Conservation (phyloP, 2,797 vertebrate species). For the Neomorphus geoffroyi region DNA sequence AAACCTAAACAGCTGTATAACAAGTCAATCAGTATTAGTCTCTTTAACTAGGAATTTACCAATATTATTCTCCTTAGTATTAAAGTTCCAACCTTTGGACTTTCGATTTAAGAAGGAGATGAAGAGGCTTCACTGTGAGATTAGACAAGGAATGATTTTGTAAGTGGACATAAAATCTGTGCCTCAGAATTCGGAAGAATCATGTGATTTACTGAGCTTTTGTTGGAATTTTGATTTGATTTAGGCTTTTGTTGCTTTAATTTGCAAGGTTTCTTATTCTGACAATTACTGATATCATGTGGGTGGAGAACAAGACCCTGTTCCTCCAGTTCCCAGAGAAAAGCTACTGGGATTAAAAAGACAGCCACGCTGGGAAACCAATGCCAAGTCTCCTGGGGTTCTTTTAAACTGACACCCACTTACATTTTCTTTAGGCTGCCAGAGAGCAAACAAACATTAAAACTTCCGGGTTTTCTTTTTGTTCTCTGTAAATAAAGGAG, state of each 20-base stretch:
- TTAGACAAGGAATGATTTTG: not conserved
- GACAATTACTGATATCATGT: not conserved
- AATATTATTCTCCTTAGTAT: not conserved
- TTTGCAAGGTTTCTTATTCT: not conserved
- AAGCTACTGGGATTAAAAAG: not conserved
- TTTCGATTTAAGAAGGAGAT: not conserved
- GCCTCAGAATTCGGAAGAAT: not conserved
- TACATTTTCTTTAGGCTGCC: not conserved
- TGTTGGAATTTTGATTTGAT: not conserved
- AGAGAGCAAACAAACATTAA: slow-evolving; percentile 3
- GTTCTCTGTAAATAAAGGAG: slow-evolving; percentile 7
- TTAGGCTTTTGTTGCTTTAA: not conserved
- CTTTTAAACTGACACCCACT: not conserved
- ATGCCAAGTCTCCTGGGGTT: not conserved
- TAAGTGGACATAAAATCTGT: not conserved
- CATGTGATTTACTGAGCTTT: not conserved
- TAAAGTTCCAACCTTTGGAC: not conserved
- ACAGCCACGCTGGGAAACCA: not conserved
- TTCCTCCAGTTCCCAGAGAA: not conserved
- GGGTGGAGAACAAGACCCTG: not conserved
- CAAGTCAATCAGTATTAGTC: not conserved
- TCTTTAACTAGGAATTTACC: not conserved
- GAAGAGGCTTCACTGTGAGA: not conserved
- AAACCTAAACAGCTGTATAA: not conserved
- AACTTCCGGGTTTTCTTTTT: not conserved